Conservation (phyloP, 2,888 invertebrate species). For the Macrophya annulata region DNA sequence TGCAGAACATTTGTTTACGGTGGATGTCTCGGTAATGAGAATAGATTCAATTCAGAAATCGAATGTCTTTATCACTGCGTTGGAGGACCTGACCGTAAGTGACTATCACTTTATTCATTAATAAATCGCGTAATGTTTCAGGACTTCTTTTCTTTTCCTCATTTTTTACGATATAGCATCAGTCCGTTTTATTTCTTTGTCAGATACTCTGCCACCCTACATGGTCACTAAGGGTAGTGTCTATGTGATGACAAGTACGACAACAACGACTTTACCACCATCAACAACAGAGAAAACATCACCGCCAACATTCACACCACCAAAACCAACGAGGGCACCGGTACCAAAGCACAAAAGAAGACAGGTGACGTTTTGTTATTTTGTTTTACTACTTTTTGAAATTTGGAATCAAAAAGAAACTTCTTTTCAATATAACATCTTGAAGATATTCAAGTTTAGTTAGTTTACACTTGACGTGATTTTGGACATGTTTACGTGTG, state of each 20-base stretch:
- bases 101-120: not conserved
- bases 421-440: not conserved
- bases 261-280: constrained; percentile 80
- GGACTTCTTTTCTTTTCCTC: too few species aligned
- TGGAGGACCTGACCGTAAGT: constrained; percentile 80
- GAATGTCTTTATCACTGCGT: constrained; percentile 85
- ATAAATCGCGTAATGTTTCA: not conserved
- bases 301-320: constrained; percentile 78
- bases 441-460: not conserved
- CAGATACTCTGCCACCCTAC: constrained; percentile 82
- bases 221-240: constrained; percentile 76
- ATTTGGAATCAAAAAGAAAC: not conserved
- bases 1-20: constrained; percentile 86
- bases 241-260: constrained; percentile 77
- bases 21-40: constrained; percentile 86
- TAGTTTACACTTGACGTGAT: not conserved
- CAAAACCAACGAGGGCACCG: constrained; percentile 82
- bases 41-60: constrained; percentile 85
- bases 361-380: constrained; percentile 67
- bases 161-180: too few species aligned
- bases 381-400: not conserved
- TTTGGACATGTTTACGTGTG: not conserved
- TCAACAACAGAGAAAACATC: constrained; percentile 79
- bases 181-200: not conserved
- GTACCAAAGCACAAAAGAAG: constrained; percentile 89